These are phyloP conservation scores for Andrena camellia DNA, from an alignment of 2,888 invertebrate species.

Conservation along the genomic window DNA sequence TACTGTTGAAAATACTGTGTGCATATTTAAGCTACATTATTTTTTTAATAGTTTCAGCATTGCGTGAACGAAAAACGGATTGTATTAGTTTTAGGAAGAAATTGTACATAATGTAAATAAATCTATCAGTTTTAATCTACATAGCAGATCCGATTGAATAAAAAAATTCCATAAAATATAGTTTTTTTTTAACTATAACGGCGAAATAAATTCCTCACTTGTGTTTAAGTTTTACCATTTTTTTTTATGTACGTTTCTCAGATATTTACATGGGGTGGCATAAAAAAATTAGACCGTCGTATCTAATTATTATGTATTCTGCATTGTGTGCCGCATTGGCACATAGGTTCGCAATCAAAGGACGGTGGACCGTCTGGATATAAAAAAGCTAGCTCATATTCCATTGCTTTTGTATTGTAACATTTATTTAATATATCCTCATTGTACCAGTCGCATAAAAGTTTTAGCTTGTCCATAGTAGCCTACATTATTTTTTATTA, in stretches of 20 bases:
- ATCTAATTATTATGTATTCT: slow-evolving; percentile 9
- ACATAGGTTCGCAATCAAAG: slow-evolving; percentile 60
- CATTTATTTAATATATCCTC: slow-evolving; percentile 84
- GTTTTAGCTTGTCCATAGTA: slow-evolving; percentile 80
- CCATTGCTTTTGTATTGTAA: slow-evolving; percentile 83
- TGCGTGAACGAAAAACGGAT: slow-evolving; percentile 66
- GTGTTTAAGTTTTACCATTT: slow-evolving; percentile 51
- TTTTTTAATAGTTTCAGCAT: slow-evolving; percentile 71
- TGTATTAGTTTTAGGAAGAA: slow-evolving; percentile 71
- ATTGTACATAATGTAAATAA: slow-evolving; percentile 85
- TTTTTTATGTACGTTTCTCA: slow-evolving; percentile 45
- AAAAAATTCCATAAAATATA: slow-evolving; percentile 57
- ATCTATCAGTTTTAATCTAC: slow-evolving; percentile 75
- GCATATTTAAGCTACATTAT: slow-evolving; percentile 49
- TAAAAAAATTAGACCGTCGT: slow-evolving; percentile 8
- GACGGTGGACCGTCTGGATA: slow-evolving; percentile 75
- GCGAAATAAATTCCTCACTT: slow-evolving; percentile 30
- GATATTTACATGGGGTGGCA: slow-evolving; percentile 43
- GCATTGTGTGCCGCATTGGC: slow-evolving; percentile 56
- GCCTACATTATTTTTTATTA: slow-evolving; percentile 65
- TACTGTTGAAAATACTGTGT: slow-evolving; percentile 33
- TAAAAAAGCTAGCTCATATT: slow-evolving; percentile 86
- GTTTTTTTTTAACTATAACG: not conserved
- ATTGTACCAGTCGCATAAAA: slow-evolving; percentile 85
- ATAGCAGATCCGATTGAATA: slow-evolving; percentile 80